Evolutionary conservation across 2,888 invertebrate species (phyloP).

Genomic region (Tolmerus cingulatus): DNA sequence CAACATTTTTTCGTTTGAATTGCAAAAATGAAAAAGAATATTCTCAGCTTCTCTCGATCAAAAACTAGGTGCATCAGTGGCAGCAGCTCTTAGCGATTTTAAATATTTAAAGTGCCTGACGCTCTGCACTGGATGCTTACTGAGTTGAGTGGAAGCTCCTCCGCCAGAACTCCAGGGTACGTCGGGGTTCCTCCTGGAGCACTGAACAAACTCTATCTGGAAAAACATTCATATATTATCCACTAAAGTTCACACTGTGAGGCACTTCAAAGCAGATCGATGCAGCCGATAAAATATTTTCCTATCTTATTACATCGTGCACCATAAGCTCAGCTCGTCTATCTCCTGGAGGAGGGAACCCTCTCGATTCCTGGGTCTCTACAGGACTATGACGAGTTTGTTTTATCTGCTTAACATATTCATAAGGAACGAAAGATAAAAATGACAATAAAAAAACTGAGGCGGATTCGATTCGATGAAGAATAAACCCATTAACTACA

Average conservation of each 20-base stretch:
- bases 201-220: conserved; percentile 7
- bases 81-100: conserved; percentile 10
- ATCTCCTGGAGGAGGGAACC: not conserved
- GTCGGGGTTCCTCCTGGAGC: not conserved
- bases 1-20: not conserved
- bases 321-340: not conserved
- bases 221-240: conserved; percentile 32
- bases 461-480: conserved; percentile 38
- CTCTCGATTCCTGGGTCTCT: not conserved
- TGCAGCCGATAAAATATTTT: conserved; percentile 38
- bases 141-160: not conserved
- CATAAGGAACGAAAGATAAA: conserved; percentile 42
- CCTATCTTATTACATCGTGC: conserved; percentile 32
- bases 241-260: conserved; percentile 21
- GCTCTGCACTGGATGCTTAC: not conserved
- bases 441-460: not conserved
- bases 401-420: conserved; percentile 44
- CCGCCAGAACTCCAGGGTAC: not conserved
- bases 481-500: conserved; percentile 44
- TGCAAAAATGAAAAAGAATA: not conserved
- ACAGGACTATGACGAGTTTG: not conserved
- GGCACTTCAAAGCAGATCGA: conserved; percentile 35
- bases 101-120: conserved; percentile 11
- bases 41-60: not conserved
- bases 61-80: conserved; percentile 3